Evolutionary conservation across 2,888 invertebrate species (phyloP), one percentile per base, ranked within the genome.

Genomic region (Tanypteryx hageni): DNA sequence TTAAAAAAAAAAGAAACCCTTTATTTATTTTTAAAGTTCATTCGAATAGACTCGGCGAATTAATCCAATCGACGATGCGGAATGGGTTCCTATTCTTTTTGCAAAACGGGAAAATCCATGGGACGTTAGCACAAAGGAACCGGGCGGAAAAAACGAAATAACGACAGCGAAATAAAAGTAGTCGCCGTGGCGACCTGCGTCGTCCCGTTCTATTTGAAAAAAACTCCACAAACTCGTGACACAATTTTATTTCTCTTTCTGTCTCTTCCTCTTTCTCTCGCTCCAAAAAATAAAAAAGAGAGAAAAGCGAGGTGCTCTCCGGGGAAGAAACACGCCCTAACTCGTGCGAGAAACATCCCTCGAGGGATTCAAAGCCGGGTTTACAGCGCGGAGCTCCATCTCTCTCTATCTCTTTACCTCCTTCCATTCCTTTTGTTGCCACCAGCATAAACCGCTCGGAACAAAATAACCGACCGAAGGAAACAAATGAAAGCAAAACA

Each of bases 351-450:
- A 76, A 76, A 76, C 27, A 76, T 27, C 22, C 76, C 76, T 76
- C 76, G 5, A 76, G 76, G 76, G 76, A 76, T 76, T 27, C 76
- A 76, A 76, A 76, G 76, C 76, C 76, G 27, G 76, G 76, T 76
- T 76, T 76, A 76, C 76, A 27, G 76, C 27, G 27, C 76, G 22
- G 76, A 13, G 27, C 27, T 76, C 27, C 22, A 22, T 22, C 14
- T 14, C n/a, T 64, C n/a, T 14, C 64, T n/a, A 0, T 44, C 44
- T 44, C 44, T 18, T 11, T 11, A 10, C 8, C 14, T 14, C 14
- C 14, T 14, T 14, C 64, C 16, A 14, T 18, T 18, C 76, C 14
- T 27, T 76, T 27, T 76, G 76, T 27, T 76, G 13, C 76, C 76
- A 10, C 22, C n/a, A 13, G 13, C 76, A 76, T 27, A 76, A 76